Percentiles rank a stretch among this genome's conserved stretches.
phyloP scores from a whole-genome alignment of 2,797 vertebrate genomes.

The Telmatherina bonti region DNA sequence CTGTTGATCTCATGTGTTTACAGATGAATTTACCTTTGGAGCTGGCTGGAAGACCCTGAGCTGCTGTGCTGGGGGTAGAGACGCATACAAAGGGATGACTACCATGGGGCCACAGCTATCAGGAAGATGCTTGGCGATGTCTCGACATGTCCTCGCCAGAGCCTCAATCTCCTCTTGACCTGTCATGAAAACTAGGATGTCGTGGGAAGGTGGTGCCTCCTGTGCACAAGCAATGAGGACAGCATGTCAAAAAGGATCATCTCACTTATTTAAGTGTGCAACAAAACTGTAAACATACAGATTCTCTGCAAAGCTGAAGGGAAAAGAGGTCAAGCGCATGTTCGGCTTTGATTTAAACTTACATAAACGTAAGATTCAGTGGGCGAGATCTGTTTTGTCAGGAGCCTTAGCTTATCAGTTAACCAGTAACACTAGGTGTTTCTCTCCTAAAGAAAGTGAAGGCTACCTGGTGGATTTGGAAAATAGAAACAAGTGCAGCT shows the following conservation, averaged over 20 bases:
- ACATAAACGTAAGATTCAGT: neutral
- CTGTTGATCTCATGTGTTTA: neutral
- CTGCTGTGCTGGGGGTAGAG: constrained; percentile 92
- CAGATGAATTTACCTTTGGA: constrained; percentile 84
- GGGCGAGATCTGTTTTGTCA: neutral
- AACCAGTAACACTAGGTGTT: neutral
- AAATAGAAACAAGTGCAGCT: constrained; percentile 92
- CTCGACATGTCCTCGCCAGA: constrained; percentile 93
- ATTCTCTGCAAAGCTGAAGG: neutral
- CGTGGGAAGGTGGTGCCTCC: constrained; percentile 91
- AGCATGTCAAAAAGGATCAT: constrained; percentile 19
- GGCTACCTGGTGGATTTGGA: constrained; percentile 96
- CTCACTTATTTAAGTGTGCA: neutral
- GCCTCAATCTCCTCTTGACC: constrained; percentile 99
- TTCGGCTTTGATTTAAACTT: neutral
- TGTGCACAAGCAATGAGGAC: constrained; percentile 57
- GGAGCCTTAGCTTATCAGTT: neutral
- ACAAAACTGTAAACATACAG: neutral
- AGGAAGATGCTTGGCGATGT: constrained; percentile 92
- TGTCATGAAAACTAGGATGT: constrained; percentile 96
- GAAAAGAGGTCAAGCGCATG: neutral
- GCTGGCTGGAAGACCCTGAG: constrained; percentile 92
- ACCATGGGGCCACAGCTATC: constrained; percentile 87
- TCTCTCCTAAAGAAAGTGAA: neutral
- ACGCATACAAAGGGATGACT: constrained; percentile 93